Percentiles rank a stretch among this genome's conserved stretches.
These are phyloP conservation scores for Cryptophagus acutangulus DNA, from an alignment of 2,888 invertebrate species.

Conservation along the genomic window DNA sequence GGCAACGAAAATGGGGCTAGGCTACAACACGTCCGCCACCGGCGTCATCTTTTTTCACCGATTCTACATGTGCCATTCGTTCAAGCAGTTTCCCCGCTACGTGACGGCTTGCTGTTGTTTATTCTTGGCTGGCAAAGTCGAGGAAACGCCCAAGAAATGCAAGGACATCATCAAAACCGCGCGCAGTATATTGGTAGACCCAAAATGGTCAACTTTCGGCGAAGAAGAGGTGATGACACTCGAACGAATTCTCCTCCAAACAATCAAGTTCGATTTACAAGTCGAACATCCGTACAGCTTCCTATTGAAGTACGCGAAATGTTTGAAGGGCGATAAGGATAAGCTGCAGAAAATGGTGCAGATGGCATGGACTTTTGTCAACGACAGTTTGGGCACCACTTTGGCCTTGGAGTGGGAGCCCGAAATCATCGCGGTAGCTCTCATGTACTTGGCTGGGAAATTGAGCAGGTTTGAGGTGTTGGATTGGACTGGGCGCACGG, in stretches of 20 bases:
- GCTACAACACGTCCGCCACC: constrained; percentile 95
- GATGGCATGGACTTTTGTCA: constrained; percentile 99
- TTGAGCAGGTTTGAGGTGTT: constrained; percentile 91
- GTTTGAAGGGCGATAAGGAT: constrained; percentile 87
- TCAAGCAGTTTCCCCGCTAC: constrained; percentile 84
- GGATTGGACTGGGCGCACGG: constrained; percentile 81
- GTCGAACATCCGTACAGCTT: constrained; percentile 96
- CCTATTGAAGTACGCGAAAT: constrained; percentile 88
- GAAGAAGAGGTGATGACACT: constrained; percentile 87
- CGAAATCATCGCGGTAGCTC: constrained; percentile 94
- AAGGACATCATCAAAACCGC: constrained; percentile 94
- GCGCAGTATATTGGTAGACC: constrained; percentile 71
- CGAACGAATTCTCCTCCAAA: constrained; percentile 92
- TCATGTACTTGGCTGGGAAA: constrained; percentile 95
- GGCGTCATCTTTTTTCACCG: constrained; percentile 98
- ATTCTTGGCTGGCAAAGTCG: constrained; percentile 97
- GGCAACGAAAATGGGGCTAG: constrained; percentile 87
- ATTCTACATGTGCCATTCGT: constrained; percentile 99
- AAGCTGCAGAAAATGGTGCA: constrained; percentile 95
- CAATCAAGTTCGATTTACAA: constrained; percentile 97
- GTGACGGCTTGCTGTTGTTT: constrained; percentile 96
- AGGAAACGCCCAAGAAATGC: constrained; percentile 99
- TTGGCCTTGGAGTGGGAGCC: constrained; percentile 98
- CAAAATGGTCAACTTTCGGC: constrained; percentile 85
- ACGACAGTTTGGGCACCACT: constrained; percentile 95